Evolutionary conservation across 2,113 vertebrate genomes (phyloP).

Genomic region (cat (Felis catus)): F.catus_Fca126_mat1.0 CM031416.1:38813501-38814000

Average conservation of each 20-base stretch:
- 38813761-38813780: neutral
- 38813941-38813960: neutral
- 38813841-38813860: conserved; percentile 27
- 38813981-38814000: neutral
- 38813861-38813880: conserved; percentile 56
- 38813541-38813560: neutral
- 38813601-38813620: neutral
- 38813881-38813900: neutral
- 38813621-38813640: neutral
- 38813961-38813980: neutral
- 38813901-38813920: neutral
- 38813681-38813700: neutral
- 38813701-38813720: neutral
- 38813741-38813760: neutral
- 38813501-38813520: neutral
- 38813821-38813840: neutral
- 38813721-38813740: neutral
- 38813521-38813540: neutral
- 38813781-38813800: neutral
- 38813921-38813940: neutral
- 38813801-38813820: neutral
- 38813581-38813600: neutral
- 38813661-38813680: neutral
- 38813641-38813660: neutral
- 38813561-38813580: neutral